These are phyloP conservation scores for Limosa lapponica DNA, from an alignment of 2,797 vertebrate species.

Conservation along the genomic window DNA sequence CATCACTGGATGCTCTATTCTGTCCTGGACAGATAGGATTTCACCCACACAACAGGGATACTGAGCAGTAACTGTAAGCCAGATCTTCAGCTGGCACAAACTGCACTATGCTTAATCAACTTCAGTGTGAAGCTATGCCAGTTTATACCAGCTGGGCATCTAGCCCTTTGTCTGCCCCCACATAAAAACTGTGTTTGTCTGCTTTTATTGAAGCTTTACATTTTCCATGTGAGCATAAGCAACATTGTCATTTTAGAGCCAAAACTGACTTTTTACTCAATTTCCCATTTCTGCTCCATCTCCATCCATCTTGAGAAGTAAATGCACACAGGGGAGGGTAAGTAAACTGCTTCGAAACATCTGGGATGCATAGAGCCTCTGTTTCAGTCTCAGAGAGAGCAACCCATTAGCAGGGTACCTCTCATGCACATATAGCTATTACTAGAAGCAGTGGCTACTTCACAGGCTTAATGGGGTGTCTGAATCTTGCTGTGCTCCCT, in stretches of 20 bases:
- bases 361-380: neutral
- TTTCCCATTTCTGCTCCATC: conserved; percentile 16
- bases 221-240: conserved; percentile 38
- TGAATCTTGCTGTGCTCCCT: neutral
- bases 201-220: conserved; percentile 46
- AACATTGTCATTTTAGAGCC: conserved; percentile 16
- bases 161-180: conserved; percentile 57
- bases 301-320: conserved; percentile 44
- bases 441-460: neutral
- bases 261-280: conserved; percentile 14
- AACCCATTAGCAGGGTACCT: neutral
- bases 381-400: neutral
- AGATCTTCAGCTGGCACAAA: conserved; percentile 59
- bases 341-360: conserved; percentile 39
- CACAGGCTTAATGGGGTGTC: neutral
- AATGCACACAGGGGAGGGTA: neutral
- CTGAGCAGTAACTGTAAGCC: conserved; percentile 37
- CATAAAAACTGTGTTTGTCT: conserved; percentile 56
- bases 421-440: neutral
- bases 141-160: conserved; percentile 61
- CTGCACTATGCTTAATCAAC: conserved; percentile 45
- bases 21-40: neutral
- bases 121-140: conserved; percentile 64
- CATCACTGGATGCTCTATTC: neutral
- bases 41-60: conserved; percentile 14